Evolutionary conservation across 2,113 vertebrate species (phyloP).

Genomic region (Crotalus helleri): DNA sequence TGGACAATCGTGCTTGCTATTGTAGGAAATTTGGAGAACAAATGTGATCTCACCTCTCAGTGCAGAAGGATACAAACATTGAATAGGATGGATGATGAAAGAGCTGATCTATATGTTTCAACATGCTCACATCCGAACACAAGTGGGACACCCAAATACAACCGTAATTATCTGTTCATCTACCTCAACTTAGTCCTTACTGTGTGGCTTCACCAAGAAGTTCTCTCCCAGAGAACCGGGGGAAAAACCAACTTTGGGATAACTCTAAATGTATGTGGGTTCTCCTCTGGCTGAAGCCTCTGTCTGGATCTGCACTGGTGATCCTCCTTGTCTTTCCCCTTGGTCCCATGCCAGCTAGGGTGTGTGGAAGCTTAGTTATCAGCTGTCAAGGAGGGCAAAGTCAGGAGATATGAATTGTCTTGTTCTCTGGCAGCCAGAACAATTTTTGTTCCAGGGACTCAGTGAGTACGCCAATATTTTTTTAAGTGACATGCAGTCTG

Average conservation of each 20-base stretch:
- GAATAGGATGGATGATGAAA: too few species aligned
- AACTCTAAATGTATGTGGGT: background rate
- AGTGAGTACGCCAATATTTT: accelerated
- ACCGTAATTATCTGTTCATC: too few species aligned
- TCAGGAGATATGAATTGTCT: background rate
- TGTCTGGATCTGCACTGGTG: background rate
- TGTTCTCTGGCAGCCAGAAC: background rate
- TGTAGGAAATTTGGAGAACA: too few species aligned
- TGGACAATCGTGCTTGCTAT: too few species aligned
- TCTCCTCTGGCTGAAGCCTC: background rate
- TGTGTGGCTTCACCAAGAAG: too few species aligned
- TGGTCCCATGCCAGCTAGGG: background rate
- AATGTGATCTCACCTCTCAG: too few species aligned
- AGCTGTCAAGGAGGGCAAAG: background rate
- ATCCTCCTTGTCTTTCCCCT: background rate
- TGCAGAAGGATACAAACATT: too few species aligned
- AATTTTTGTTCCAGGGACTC: background rate
- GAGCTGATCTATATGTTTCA: too few species aligned
- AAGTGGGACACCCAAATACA: too few species aligned
- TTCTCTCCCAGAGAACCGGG: background rate
- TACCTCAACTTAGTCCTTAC: too few species aligned
- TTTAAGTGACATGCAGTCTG: background rate
- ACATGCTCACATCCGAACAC: too few species aligned
- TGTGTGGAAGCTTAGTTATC: background rate
- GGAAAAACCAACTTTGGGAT: too few species aligned